Evolutionary conservation across 1,140 invertebrate genomes (phyloP).

Genomic region (Orchesella cincta): DNA sequence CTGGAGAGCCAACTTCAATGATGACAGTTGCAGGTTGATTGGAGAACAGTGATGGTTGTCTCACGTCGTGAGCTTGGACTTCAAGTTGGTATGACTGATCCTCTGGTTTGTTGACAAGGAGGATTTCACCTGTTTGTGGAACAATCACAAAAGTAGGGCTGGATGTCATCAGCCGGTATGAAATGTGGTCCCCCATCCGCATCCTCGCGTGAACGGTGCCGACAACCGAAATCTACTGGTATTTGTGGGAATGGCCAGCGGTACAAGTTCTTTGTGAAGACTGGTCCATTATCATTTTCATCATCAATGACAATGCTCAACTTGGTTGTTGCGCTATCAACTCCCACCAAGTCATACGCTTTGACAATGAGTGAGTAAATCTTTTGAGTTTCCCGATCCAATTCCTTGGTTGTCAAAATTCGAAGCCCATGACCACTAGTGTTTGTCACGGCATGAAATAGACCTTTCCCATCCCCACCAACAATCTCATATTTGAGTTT

Average conservation of each 20-base stretch:
- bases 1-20: constrained; percentile 70
- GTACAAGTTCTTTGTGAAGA: constrained; percentile 47
- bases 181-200: constrained; percentile 81
- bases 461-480: constrained; percentile 68
- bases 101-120: constrained; percentile 72
- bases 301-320: constrained; percentile 75
- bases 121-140: constrained; percentile 85
- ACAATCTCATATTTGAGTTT: constrained; percentile 77
- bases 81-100: constrained; percentile 60
- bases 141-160: constrained; percentile 81
- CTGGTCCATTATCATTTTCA: constrained; percentile 80
- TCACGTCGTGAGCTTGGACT: constrained; percentile 78
- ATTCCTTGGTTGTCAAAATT: constrained; percentile 68
- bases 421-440: constrained; percentile 63
- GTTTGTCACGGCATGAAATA: constrained; percentile 70
- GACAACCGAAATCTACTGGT: constrained; percentile 70
- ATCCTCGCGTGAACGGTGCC: constrained; percentile 79
- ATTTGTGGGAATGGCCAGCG: constrained; percentile 64
- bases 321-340: constrained; percentile 72
- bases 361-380: constrained; percentile 59
- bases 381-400: constrained; percentile 73
- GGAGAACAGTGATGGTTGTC: constrained; percentile 69
- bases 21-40: constrained; percentile 71
- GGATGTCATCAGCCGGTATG: constrained; percentile 75
- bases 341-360: constrained; percentile 71